phyloP scores from a whole-genome alignment of 2,888 invertebrate species.

The Eristalinus sepulchralis region DNA sequence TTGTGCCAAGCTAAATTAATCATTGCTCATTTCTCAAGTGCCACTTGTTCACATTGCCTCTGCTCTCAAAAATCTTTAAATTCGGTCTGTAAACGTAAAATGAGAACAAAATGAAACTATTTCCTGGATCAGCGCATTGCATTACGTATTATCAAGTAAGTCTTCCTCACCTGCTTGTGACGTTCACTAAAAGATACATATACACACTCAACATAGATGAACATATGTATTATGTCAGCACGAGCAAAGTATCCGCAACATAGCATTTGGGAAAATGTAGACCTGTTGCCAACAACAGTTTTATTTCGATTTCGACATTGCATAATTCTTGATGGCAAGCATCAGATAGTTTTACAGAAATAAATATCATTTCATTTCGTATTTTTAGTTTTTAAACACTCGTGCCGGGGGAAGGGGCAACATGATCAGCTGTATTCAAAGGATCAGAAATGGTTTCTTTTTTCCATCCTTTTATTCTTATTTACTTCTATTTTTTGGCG shows the following conservation, averaged over 20 bases:
- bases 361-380: slow-evolving; percentile 52
- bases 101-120: background rate
- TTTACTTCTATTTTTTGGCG: background rate
- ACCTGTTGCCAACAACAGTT: slow-evolving; percentile 45
- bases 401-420: background rate
- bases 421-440: slow-evolving; percentile 41
- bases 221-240: background rate
- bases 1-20: slow-evolving; percentile 35
- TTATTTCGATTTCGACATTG: slow-evolving; percentile 38
- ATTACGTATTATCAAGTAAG: background rate
- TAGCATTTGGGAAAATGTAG: slow-evolving; percentile 36
- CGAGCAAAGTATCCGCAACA: background rate
- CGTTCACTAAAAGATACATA: background rate
- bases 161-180: slow-evolving; percentile 35
- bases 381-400: slow-evolving; percentile 41
- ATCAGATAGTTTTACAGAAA: slow-evolving; percentile 64
- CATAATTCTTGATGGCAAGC: slow-evolving; percentile 55
- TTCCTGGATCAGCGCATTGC: slow-evolving; percentile 52
- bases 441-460: slow-evolving; percentile 44
- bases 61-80: slow-evolving; percentile 25
- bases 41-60: background rate
- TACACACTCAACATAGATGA: background rate
- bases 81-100: slow-evolving; percentile 14
- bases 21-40: background rate
- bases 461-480: background rate